A percentile compares a stretch with the other conserved stretches of the same genome.
Conservation (phyloP, 2,888 invertebrate genomes). For the Limenitis camilla region DNA sequence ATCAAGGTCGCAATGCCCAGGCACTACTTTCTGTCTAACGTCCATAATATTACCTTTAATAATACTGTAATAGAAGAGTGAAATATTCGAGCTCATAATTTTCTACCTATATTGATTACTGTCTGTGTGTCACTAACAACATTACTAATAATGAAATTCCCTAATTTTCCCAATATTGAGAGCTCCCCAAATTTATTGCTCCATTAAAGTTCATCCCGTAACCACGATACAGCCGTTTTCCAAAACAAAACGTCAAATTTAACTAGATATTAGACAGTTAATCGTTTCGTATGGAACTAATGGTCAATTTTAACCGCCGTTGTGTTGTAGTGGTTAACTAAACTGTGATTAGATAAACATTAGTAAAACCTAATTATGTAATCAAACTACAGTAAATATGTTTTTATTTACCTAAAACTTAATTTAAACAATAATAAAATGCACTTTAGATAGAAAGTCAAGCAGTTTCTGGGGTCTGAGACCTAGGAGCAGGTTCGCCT, state of each 20-base stretch:
- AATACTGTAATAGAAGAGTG: no score
- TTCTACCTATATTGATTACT: no score
- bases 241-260: slow-evolving; percentile 5
- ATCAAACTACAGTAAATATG: no score
- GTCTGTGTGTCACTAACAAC: neutral
- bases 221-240: slow-evolving; percentile 2
- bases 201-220: slow-evolving; percentile 4
- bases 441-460: no score
- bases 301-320: neutral
- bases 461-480: no score
- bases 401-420: no score
- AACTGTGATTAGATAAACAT: slow-evolving; percentile 1
- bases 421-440: no score
- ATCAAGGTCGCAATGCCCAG: no score
- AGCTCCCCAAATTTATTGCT: neutral
- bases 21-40: no score
- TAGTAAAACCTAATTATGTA: neutral
- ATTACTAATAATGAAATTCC: neutral
- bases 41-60: no score
- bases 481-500: no score
- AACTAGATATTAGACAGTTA: slow-evolving; percentile 8
- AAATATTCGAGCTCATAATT: no score
- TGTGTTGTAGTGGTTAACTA: slow-evolving; percentile 2
- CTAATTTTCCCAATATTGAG: neutral
- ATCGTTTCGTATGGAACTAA: slow-evolving; percentile 3